These are phyloP conservation scores for Cyanoliseus patagonus DNA, from an alignment of 2,113 vertebrate genomes.

Conservation along the genomic window DNA sequence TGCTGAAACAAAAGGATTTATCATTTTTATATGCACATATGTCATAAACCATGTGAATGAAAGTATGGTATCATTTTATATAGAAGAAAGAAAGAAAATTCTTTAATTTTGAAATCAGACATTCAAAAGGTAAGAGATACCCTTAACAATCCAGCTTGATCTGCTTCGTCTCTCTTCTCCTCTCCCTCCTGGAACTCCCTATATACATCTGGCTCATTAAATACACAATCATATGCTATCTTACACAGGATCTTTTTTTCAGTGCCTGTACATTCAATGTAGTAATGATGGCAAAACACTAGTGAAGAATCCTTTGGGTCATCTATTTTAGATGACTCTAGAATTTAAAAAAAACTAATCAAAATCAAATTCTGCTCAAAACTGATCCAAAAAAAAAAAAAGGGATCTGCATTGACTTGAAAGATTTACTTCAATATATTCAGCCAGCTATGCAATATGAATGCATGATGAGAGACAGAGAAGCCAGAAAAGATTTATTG, in stretches of 20 bases:
- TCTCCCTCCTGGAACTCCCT: background rate
- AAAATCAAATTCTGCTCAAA: conserved; percentile 2
- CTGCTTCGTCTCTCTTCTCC: background rate
- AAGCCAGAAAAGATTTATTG: background rate
- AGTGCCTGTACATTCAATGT: background rate
- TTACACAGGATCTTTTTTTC: background rate
- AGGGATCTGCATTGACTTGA: background rate
- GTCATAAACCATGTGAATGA: background rate
- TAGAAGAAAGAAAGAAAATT: background rate
- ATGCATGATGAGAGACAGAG: background rate
- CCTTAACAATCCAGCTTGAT: background rate
- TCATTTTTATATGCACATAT: background rate
- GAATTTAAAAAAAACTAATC: background rate
- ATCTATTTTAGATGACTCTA: background rate
- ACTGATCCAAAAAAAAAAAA: background rate
- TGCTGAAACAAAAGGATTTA: conserved; percentile 28
- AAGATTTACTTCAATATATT: background rate
- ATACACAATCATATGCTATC: background rate
- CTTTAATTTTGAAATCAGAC: background rate
- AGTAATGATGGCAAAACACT: background rate
- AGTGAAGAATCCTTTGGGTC: background rate
- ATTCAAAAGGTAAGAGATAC: background rate
- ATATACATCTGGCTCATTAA: background rate
- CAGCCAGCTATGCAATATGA: background rate
- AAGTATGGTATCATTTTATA: background rate